phyloP scores from a whole-genome alignment of 2,888 invertebrate species.

The Palloptera scutellata region DNA sequence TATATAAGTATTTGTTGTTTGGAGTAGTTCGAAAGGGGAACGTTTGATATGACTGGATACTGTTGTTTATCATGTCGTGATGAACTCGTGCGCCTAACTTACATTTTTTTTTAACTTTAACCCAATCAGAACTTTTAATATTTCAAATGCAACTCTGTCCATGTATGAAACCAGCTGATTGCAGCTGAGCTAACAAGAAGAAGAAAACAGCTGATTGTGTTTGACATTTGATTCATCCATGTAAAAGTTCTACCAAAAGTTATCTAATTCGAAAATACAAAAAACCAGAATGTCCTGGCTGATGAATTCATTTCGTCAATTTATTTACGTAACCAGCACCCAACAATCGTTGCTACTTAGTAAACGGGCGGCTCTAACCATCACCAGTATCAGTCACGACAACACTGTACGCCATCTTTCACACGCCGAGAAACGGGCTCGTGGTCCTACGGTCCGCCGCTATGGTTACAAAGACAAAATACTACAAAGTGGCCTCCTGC shows the following conservation, averaged over 20 bases:
- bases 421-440: slow-evolving; percentile 58
- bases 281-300: slow-evolving; percentile 37
- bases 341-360: slow-evolving; percentile 14
- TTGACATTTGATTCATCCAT: slow-evolving; percentile 15
- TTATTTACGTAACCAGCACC: slow-evolving; percentile 11
- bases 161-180: slow-evolving; percentile 18
- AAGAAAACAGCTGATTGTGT: not conserved
- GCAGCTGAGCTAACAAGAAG: not conserved
- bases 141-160: not conserved
- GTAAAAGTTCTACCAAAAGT: slow-evolving; percentile 5
- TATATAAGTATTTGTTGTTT: too few species aligned
- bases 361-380: slow-evolving; percentile 11
- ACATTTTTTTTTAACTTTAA: too few species aligned
- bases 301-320: slow-evolving; percentile 29
- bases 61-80: too few species aligned
- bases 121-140: too few species aligned
- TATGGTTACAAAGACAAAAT: slow-evolving; percentile 74
- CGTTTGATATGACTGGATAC: too few species aligned
- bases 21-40: too few species aligned
- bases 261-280: not conserved
- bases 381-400: slow-evolving; percentile 1
- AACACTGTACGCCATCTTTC: slow-evolving; percentile 68
- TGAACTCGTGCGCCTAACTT: too few species aligned
- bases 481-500: slow-evolving; percentile 74
- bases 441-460: slow-evolving; percentile 71